Conservation (phyloP, 1,140 invertebrate genomes). For the Anastrepha ludens region DNA sequence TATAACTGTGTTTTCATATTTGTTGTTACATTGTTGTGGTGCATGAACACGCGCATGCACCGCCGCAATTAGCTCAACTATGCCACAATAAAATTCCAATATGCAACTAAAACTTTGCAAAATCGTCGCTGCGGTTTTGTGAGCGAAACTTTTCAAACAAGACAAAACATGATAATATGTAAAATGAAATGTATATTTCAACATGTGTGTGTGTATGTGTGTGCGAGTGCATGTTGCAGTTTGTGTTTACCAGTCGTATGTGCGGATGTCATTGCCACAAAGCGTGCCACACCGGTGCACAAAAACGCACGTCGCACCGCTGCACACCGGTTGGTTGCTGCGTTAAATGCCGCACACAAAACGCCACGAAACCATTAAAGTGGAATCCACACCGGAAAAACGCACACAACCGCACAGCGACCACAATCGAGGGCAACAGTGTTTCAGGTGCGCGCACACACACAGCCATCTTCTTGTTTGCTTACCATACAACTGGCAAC, state of each 20-base stretch:
- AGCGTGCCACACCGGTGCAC: conserved; percentile 43
- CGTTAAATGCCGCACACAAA: background rate
- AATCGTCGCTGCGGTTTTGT: conserved; percentile 39
- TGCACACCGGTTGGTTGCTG: background rate
- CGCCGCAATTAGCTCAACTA: conserved; percentile 39
- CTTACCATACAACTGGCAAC: background rate
- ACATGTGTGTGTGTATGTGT: background rate
- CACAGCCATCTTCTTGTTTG: background rate
- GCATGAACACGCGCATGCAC: background rate
- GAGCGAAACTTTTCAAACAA: background rate
- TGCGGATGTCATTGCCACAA: background rate
- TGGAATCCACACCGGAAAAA: conserved; percentile 49
- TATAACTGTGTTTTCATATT: background rate
- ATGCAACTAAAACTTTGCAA: conserved; percentile 38
- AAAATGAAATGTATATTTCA: background rate
- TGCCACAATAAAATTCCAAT: conserved; percentile 39
- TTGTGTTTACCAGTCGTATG: background rate
- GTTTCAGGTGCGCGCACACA: background rate
- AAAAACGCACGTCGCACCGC: background rate
- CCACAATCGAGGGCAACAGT: conserved; percentile 20
- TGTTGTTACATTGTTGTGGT: conserved; percentile 3
- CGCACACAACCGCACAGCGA: conserved; percentile 21
- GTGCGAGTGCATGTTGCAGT: background rate
- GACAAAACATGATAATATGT: background rate
- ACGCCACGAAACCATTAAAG: conserved; percentile 27